Evolutionary conservation across 37 sponge, comb jelly and placozoan species (phyloP).

Genomic region (Oscarella lobularis): DNA sequence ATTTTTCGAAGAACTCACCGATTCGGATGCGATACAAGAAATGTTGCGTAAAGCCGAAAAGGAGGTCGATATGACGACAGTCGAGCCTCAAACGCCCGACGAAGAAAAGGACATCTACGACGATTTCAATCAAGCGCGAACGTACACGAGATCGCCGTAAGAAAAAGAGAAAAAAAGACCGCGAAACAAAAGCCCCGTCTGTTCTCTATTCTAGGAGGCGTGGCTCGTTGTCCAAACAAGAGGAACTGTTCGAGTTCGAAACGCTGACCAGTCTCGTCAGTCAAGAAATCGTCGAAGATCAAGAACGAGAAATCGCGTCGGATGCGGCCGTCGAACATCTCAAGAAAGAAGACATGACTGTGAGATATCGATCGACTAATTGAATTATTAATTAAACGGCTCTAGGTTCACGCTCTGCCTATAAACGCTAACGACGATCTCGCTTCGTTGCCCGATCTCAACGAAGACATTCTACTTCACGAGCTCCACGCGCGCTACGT

Average conservation of each 20-base stretch:
- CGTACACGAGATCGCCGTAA: not conserved
- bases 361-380: not conserved
- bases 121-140: not conserved
- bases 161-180: not conserved
- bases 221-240: constrained; percentile 18
- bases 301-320: not conserved
- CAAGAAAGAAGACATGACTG: constrained; percentile 2
- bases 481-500: constrained; percentile 8
- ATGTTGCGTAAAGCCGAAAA: not conserved
- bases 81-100: not conserved
- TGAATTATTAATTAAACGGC: not conserved
- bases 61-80: not conserved
- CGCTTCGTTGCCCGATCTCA: constrained; percentile 11
- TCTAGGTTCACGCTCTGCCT: not conserved
- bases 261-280: constrained; percentile 33
- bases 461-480: constrained; percentile 15
- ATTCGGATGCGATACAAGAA: constrained; percentile 11
- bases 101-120: not conserved
- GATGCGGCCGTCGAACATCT: not conserved
- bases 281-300: constrained; percentile 11
- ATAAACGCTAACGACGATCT: constrained; percentile 3
- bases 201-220: not conserved
- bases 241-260: constrained; percentile 46
- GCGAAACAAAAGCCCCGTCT: not conserved
- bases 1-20: constrained; percentile 14